Conservation (phyloP, 2,113 vertebrate genomes). For the Apaloderma vittatum region DNA sequence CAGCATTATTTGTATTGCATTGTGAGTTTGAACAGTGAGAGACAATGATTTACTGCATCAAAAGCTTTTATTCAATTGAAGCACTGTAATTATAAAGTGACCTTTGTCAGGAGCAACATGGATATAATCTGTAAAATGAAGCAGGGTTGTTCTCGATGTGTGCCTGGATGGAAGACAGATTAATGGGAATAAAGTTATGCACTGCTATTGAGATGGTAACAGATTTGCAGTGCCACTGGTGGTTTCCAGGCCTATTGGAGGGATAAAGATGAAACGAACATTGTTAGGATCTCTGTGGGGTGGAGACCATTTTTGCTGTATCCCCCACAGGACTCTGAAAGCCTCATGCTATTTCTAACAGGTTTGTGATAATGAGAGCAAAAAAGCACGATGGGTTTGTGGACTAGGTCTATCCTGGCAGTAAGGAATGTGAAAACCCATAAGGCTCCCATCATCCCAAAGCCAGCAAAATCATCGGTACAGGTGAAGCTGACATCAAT, state of each 20-base stretch:
- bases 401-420: neutral
- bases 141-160: conserved; percentile 58
- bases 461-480: neutral
- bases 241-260: conserved; percentile 66
- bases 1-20: conserved; percentile 70
- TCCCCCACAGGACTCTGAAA: conserved; percentile 49
- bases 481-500: neutral
- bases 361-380: conserved; percentile 70
- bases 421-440: neutral
- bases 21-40: conserved; percentile 56
- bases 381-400: neutral
- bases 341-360: conserved; percentile 69
- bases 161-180: conserved; percentile 77
- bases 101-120: conserved; percentile 77
- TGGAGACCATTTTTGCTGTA: conserved; percentile 44
- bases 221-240: conserved; percentile 64
- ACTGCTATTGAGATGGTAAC: conserved; percentile 77
- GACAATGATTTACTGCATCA: conserved; percentile 66
- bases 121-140: conserved; percentile 78
- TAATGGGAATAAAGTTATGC: conserved; percentile 80
- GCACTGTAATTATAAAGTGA: conserved; percentile 74
- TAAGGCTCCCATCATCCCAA: neutral
- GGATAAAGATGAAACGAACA: conserved; percentile 71
- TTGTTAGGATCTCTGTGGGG: conserved; percentile 72
- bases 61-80: conserved; percentile 65